phyloP scores from a whole-genome alignment of 2,797 vertebrate species.

The Lithobates pipiens region DNA sequence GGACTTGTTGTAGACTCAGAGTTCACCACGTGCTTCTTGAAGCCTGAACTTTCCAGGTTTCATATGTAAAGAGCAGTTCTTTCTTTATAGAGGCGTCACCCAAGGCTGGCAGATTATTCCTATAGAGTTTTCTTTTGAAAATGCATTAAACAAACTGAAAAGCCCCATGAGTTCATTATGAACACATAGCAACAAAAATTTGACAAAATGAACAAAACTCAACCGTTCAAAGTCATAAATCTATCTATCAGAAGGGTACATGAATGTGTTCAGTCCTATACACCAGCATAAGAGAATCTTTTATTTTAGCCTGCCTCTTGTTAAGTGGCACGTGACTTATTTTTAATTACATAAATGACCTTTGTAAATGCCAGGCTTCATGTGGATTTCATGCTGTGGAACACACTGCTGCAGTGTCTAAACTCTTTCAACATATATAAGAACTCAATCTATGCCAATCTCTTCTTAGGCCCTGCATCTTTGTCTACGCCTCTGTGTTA shows the following conservation, averaged over 20 bases:
- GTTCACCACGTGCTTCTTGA: neutral
- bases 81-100: slow-evolving; percentile 28
- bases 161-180: slow-evolving; percentile 20
- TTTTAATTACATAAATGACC: slow-evolving; percentile 56
- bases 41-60: neutral
- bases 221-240: slow-evolving; percentile 31
- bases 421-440: slow-evolving; percentile 10
- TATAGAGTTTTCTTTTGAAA: slow-evolving; percentile 27
- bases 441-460: neutral
- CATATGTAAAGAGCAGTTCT: slow-evolving; percentile 30
- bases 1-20: neutral
- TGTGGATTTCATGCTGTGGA: slow-evolving; percentile 51
- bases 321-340: slow-evolving; percentile 37
- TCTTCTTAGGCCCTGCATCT: neutral
- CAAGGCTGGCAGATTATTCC: slow-evolving; percentile 22
- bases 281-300: slow-evolving; percentile 25
- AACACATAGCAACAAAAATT: slow-evolving; percentile 8
- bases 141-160: slow-evolving; percentile 23
- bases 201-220: neutral
- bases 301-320: slow-evolving; percentile 37
- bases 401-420: slow-evolving; percentile 47
- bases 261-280: slow-evolving; percentile 5
- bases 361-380: slow-evolving; percentile 55
- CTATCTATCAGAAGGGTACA: slow-evolving; percentile 16
- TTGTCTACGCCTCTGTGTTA: neutral